phyloP scores from a whole-genome alignment of 2,888 invertebrate genomes.

The Lithophane leautieri region DNA sequence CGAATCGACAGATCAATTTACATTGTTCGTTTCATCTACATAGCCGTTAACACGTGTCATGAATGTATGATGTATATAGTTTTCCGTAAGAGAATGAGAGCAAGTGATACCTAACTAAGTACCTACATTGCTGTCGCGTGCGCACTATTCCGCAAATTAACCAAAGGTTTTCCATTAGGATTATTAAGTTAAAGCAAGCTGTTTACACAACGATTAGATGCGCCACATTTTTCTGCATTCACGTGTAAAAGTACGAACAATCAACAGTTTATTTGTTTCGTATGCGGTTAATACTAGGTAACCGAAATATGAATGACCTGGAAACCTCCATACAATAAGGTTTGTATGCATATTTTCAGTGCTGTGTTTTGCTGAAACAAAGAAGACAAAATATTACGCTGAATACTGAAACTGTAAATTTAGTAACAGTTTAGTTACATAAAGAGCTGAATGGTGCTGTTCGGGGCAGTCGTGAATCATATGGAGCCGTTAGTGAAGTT shows the following conservation, averaged over 20 bases:
- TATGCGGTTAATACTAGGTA: conserved; percentile 63
- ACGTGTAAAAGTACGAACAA: conserved; percentile 42
- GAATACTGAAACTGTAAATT: conserved; percentile 81
- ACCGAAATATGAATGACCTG: conserved; percentile 76
- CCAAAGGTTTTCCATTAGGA: conserved; percentile 59
- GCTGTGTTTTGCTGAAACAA: conserved; percentile 76
- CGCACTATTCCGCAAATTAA: conserved; percentile 55
- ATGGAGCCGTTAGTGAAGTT: conserved; percentile 72
- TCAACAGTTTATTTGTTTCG: conserved; percentile 11
- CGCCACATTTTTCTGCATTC: conserved; percentile 48
- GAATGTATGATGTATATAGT: conserved; percentile 20
- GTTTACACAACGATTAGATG: conserved; percentile 54
- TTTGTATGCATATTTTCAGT: conserved; percentile 76
- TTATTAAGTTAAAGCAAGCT: conserved; percentile 57
- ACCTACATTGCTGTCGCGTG: conserved; percentile 36
- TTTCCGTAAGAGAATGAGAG: conserved; percentile 29
- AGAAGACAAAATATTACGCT: conserved; percentile 75
- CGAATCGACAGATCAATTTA: conserved; percentile 21
- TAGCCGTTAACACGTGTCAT: conserved; percentile 32
- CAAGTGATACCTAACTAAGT: conserved; percentile 7
- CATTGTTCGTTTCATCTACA: conserved; percentile 16
- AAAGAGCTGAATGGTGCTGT: conserved; percentile 75
- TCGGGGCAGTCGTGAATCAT: conserved; percentile 76
- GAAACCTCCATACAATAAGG: conserved; percentile 73
- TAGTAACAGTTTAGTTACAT: conserved; percentile 83